Base-by-base conservation (phyloP, 2,113 vertebrate genomes). In the Miniopterus natalensis region DNA sequence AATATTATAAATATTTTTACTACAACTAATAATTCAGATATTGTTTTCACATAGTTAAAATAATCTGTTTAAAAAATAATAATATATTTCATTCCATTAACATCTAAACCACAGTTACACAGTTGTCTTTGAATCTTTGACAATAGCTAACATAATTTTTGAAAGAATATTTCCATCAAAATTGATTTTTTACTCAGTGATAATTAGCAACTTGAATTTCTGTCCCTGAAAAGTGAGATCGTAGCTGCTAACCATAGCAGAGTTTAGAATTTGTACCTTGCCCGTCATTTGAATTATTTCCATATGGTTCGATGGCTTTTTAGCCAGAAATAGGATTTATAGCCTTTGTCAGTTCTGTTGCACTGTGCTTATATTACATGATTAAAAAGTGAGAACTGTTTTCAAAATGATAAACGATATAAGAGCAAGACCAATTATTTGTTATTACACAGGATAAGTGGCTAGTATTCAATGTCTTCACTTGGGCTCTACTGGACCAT, bases 351-450 rank as follows among this genome's bases (percentile, higher is more conserved):
- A 83, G 29, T 23, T 65, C 18, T 29, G 20, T 61, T 75, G 9
- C 9, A 81, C 42, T 36, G 59, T 65, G 66, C 68, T 3, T 84
- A 71, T 29, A n/a, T 74, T 95, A 75, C 1, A 21, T 53, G 29
- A 13, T 84, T 96, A 96, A 59, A 96, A 91, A 87, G 8, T 70
- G n/a, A 86, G 20, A 95, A 81, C 3, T 17, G 0, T 71, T 96
- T 92, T 66, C 87, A 96, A 96, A 89, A 87, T 95, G 92, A 97
- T 55, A 53, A 88, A 59, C 49, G 83, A 40, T 27, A 27, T 0
- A 2, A 27, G 13, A 65, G 53, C 88, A 95, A 92, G 96, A 73
- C 27, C 78, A 95, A 73, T 89, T 95, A 88, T 95, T 95, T 94
- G 75, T 95, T 92, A 96, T 85, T 45, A 51, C 4, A 57, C 12